A percentile compares a stretch with the other conserved stretches of the same genome.
phyloP scores from a whole-genome alignment of 2,797 vertebrate species.

The Trachurus trachurus region DNA sequence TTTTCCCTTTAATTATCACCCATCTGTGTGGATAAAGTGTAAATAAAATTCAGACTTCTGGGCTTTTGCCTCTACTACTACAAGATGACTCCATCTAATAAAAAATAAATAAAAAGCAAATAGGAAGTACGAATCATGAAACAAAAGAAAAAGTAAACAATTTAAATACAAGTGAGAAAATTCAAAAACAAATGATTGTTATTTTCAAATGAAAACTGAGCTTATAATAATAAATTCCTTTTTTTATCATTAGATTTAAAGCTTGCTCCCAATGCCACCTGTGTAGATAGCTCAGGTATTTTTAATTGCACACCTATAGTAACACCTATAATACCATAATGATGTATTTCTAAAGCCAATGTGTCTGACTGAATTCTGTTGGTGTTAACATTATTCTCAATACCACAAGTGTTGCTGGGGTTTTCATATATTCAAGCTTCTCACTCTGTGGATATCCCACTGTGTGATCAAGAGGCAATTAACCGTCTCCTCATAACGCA shows the following conservation, averaged over 20 bases:
- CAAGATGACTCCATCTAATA: background rate
- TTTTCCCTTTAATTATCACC: too few species aligned
- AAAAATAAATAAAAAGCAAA: constrained; percentile 2
- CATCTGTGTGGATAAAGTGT: constrained; percentile 5
- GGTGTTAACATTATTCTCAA: background rate
- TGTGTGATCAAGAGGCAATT: constrained; percentile 12
- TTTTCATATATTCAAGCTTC: background rate
- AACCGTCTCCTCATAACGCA: constrained; percentile 33
- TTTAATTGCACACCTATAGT: background rate
- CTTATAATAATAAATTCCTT: background rate
- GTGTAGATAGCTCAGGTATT: background rate
- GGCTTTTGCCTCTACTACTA: constrained; percentile 10
- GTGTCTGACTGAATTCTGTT: background rate
- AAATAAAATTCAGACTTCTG: constrained; percentile 33
- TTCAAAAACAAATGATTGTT: constrained; percentile 1
- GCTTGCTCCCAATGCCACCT: background rate
- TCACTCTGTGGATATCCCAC: background rate
- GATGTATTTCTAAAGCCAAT: background rate
- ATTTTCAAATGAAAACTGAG: background rate
- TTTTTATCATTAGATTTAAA: background rate
- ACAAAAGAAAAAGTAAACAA: background rate
- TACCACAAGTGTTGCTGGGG: background rate
- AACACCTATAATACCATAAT: constrained; percentile 7
- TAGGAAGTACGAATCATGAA: background rate
- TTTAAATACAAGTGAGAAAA: background rate